Conservation (phyloP, 2,797 vertebrate species). For the Anguilla anguilla region DNA sequence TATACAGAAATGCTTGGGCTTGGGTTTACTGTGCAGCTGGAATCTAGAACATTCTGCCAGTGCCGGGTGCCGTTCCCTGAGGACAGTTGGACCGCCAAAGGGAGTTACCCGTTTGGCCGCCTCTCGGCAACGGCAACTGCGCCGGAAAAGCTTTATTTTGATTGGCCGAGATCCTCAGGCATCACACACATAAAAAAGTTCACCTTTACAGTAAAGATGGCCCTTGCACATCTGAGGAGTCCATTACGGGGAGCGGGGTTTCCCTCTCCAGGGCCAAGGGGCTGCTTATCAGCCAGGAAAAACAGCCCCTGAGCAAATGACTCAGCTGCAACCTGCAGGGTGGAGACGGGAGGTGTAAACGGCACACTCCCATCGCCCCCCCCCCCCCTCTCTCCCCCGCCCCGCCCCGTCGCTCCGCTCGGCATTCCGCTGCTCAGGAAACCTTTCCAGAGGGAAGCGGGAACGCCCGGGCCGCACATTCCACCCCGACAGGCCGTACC, state of each 20-base stretch:
- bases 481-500: slow-evolving; percentile 66
- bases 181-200: neutral
- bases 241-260: neutral
- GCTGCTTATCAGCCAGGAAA: slow-evolving; percentile 23
- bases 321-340: slow-evolving; percentile 50
- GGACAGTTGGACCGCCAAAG: neutral
- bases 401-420: slow-evolving; percentile 65
- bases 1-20: neutral
- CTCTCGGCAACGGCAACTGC: neutral
- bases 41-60: neutral
- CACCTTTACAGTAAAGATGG: slow-evolving; percentile 1
- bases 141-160: neutral
- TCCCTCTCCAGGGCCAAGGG: neutral
- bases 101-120: neutral
- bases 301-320: slow-evolving; percentile 18
- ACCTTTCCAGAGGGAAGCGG: slow-evolving; percentile 64
- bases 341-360: slow-evolving; percentile 58
- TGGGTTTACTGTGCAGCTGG: neutral
- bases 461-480: slow-evolving; percentile 70
- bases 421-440: slow-evolving; percentile 72
- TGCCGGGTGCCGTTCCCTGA: neutral
- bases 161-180: neutral
- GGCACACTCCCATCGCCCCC: slow-evolving; percentile 51
- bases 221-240: neutral
- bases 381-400: slow-evolving; percentile 55